A percentile compares a stretch with the other conserved stretches of the same genome.
Evolutionary conservation across 1,140 invertebrate genomes (phyloP).

Genomic region (Ceratina australensis): DNA sequence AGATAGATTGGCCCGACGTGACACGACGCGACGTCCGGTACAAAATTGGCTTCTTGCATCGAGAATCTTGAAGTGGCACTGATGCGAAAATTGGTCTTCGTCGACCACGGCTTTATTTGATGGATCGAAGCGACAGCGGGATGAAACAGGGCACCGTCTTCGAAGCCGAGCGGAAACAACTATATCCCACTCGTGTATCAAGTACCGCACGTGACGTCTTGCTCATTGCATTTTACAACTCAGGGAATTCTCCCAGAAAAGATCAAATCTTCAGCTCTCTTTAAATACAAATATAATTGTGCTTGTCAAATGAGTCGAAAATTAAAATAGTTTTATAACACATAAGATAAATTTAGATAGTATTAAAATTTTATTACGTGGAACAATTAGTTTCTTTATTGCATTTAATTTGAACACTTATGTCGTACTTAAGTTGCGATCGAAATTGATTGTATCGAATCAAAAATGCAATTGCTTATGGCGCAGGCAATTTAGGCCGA

Average conservation of each 20-base stretch:
- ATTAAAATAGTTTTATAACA: no score
- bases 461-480: slow-evolving; percentile 10
- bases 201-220: background rate
- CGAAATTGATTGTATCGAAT: background rate
- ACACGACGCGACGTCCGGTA: slow-evolving; percentile 14
- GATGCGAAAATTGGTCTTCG: slow-evolving; percentile 36
- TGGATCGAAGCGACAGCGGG: slow-evolving; percentile 10
- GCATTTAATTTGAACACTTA: no score
- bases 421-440: background rate
- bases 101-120: slow-evolving; percentile 40
- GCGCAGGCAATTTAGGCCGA: background rate
- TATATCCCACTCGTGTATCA: background rate
- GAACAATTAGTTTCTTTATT: no score
- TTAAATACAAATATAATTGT: no score
- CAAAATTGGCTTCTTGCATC: slow-evolving; percentile 37
- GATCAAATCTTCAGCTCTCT: no score
- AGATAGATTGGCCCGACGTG: background rate
- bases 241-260: no score
- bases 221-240: no score
- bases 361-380: no score
- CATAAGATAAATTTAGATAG: no score
- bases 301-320: no score
- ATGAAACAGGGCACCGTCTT: slow-evolving; percentile 7
- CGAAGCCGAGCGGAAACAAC: background rate
- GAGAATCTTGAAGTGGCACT: slow-evolving; percentile 46